These are phyloP conservation scores for Micoletzkya japonica DNA, from an alignment of 2,888 invertebrate species.

Conservation along the genomic window DNA sequence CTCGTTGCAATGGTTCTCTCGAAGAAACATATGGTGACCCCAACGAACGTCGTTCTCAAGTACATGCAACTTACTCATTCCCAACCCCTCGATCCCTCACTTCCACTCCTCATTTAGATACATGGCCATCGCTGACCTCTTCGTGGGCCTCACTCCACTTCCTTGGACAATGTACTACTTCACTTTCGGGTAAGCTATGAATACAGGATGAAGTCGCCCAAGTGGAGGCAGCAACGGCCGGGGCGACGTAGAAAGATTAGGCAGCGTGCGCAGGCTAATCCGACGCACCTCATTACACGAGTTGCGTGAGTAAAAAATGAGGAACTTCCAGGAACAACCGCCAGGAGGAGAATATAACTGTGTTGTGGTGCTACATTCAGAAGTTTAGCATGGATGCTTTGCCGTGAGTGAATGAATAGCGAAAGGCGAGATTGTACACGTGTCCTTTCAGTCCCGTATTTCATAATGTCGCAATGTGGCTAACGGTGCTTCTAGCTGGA, in stretches of 20 bases:
- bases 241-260: background rate
- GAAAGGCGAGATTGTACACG: too few species aligned
- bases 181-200: conserved; percentile 48
- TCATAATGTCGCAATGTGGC: conserved; percentile 91
- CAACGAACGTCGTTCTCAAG: conserved; percentile 61
- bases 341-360: conserved; percentile 37
- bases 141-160: conserved; percentile 85
- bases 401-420: conserved; percentile 78
- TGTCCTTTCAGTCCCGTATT: conserved; percentile 70
- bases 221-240: too few species aligned
- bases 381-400: conserved; percentile 63
- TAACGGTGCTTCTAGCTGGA: conserved; percentile 85
- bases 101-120: conserved; percentile 65
- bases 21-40: conserved; percentile 78
- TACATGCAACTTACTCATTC: too few species aligned
- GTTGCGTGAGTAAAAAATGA: background rate
- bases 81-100: too few species aligned
- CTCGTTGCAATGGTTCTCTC: conserved; percentile 86
- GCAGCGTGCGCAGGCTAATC: background rate
- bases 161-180: conserved; percentile 77
- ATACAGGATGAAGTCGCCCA: background rate
- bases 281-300: background rate
- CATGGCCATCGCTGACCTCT: conserved; percentile 94
- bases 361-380: conserved; percentile 62
- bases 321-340: conserved; percentile 45